These are phyloP conservation scores for Ochlodes sylvanus DNA, from an alignment of 2,888 invertebrate species.

Conservation along the genomic window DNA sequence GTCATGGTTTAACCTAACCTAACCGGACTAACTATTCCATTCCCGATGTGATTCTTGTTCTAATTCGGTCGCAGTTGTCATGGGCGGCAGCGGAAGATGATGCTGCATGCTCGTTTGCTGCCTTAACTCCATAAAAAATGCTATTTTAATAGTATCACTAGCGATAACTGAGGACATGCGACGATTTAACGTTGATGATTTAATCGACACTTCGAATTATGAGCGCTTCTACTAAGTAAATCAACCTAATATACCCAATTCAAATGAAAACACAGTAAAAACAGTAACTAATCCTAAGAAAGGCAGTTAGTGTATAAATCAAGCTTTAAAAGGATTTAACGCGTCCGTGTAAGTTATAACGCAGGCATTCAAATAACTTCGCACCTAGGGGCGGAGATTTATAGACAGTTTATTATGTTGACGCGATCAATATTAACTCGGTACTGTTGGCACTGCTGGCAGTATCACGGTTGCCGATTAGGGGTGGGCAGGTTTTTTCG, in stretches of 20 bases:
- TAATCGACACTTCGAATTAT: too few species aligned
- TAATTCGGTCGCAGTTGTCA: too few species aligned
- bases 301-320: slow-evolving; percentile 26
- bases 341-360: slow-evolving; percentile 36
- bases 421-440: slow-evolving; percentile 41
- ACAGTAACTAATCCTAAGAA: slow-evolving; percentile 16
- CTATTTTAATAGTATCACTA: too few species aligned
- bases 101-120: too few species aligned
- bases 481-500: slow-evolving; percentile 35
- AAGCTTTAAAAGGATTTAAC: slow-evolving; percentile 30
- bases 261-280: not conserved
- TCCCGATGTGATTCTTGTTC: too few species aligned
- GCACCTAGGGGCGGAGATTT: slow-evolving; percentile 35
- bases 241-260: not conserved
- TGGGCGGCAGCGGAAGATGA: too few species aligned
- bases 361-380: slow-evolving; percentile 29
- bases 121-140: too few species aligned
- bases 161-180: too few species aligned
- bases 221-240: too few species aligned
- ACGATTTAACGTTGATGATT: too few species aligned
- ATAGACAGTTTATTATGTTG: slow-evolving; percentile 41
- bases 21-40: too few species aligned
- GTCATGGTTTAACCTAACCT: too few species aligned
- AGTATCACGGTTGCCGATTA: slow-evolving; percentile 36
- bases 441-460: not conserved